phyloP scores from a whole-genome alignment of 2,797 vertebrate species.

The Cichlasoma orientale region DNA sequence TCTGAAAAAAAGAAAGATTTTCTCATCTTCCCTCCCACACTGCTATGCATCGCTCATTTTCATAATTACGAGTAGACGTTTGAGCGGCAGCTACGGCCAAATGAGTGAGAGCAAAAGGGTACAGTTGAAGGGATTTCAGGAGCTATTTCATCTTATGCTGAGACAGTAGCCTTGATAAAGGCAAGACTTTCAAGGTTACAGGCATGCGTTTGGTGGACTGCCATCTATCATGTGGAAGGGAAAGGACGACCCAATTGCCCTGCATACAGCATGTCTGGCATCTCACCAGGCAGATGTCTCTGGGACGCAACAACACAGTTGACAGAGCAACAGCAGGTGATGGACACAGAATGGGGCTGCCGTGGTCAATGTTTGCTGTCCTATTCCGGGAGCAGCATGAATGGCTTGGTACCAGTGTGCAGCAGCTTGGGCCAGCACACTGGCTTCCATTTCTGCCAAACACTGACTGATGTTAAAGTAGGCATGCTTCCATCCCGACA shows the following conservation, averaged over 20 bases:
- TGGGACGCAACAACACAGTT: slow-evolving; percentile 62
- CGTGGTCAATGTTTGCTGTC: slow-evolving; percentile 67
- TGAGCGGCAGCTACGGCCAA: slow-evolving; percentile 24
- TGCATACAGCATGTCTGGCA: slow-evolving; percentile 66
- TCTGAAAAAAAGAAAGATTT: not conserved
- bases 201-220: slow-evolving; percentile 67
- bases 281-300: slow-evolving; percentile 69
- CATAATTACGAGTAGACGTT: slow-evolving; percentile 24
- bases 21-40: slow-evolving; percentile 1
- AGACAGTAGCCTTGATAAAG: slow-evolving; percentile 67
- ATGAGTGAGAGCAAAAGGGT: slow-evolving; percentile 10
- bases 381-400: slow-evolving; percentile 54
- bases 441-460: slow-evolving; percentile 60
- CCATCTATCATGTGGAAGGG: slow-evolving; percentile 78
- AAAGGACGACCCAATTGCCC: slow-evolving; percentile 74
- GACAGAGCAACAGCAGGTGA: slow-evolving; percentile 66
- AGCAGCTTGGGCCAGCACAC: slow-evolving; percentile 54
- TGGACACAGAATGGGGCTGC: slow-evolving; percentile 42
- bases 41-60: slow-evolving; percentile 1
- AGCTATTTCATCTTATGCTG: slow-evolving; percentile 54
- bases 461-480: slow-evolving; percentile 56
- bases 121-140: slow-evolving; percentile 48
- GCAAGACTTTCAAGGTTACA: slow-evolving; percentile 74
- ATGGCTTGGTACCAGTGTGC: slow-evolving; percentile 66
- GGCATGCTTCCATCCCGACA: slow-evolving; percentile 55